Percentiles rank a stretch among this genome's conserved stretches.
phyloP scores from a whole-genome alignment of 2,888 invertebrate genomes.

The Mayetiola destructor region DNA sequence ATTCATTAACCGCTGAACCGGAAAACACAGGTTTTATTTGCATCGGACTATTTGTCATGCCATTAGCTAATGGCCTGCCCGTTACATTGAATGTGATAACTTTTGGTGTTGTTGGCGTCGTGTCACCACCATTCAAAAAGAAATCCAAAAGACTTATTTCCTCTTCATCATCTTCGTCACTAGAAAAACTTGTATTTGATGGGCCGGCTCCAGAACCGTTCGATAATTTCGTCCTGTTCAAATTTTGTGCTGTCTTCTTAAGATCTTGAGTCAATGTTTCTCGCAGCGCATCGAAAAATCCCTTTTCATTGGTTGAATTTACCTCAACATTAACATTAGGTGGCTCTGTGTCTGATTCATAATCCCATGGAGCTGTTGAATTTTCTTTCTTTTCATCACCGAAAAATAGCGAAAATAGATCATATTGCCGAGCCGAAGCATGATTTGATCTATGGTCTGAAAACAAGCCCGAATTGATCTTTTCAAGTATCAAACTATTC shows the following conservation, averaged over 20 bases:
- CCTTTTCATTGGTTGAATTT: constrained; percentile 25
- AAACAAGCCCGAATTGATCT: too few species aligned
- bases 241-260: constrained; percentile 19
- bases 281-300: constrained; percentile 29
- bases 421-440: constrained; percentile 25
- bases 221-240: constrained; percentile 19
- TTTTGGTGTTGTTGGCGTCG: neutral
- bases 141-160: constrained; percentile 28
- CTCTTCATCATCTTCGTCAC: constrained; percentile 21
- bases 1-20: neutral
- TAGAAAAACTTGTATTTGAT: neutral
- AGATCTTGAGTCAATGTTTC: constrained; percentile 32
- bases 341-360: neutral
- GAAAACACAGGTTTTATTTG: constrained; percentile 2
- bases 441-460: too few species aligned
- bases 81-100: neutral
- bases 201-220: neutral
- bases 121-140: constrained; percentile 21
- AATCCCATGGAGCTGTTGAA: neutral
- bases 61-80: neutral
- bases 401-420: constrained; percentile 30
- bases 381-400: constrained; percentile 25
- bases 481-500: too few species aligned
- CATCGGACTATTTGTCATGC: constrained; percentile 8
- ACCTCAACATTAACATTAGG: constrained; percentile 12